These are phyloP conservation scores for Acronicta alni DNA, from an alignment of 2,888 invertebrate genomes.

Conservation along the genomic window DNA sequence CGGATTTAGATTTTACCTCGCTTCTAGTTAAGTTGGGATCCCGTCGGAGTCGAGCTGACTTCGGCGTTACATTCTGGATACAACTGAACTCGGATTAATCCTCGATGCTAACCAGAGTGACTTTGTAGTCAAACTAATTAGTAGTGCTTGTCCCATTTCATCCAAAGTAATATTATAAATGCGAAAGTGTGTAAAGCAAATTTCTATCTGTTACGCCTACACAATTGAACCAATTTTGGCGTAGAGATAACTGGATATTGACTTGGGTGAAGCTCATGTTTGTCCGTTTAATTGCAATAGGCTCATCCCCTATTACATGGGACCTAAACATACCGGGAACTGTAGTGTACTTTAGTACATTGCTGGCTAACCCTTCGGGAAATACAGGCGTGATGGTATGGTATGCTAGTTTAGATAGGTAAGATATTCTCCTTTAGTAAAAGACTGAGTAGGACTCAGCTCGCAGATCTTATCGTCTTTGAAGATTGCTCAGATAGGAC, in stretches of 20 bases:
- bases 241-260: too few species aligned
- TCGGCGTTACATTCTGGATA: constrained; percentile 61
- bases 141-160: constrained; percentile 26
- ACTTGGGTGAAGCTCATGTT: too few species aligned
- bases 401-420: constrained; percentile 41
- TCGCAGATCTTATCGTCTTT: constrained; percentile 44
- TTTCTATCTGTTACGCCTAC: too few species aligned
- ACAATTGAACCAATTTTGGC: too few species aligned
- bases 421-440: constrained; percentile 25
- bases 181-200: too few species aligned
- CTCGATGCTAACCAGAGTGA: constrained; percentile 61
- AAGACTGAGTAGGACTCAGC: constrained; percentile 40
- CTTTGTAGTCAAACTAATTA: constrained; percentile 67
- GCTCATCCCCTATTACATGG: too few species aligned
- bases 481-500: constrained; percentile 52
- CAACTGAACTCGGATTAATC: constrained; percentile 67
- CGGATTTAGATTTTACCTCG: constrained; percentile 68
- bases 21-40: constrained; percentile 66
- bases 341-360: too few species aligned
- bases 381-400: too few species aligned
- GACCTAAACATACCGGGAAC: too few species aligned
- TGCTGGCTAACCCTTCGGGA: too few species aligned
- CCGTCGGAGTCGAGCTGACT: constrained; percentile 48
- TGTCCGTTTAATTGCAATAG: too few species aligned
- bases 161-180: constrained; percentile 40